Evolutionary conservation across 2,113 vertebrate genomes (phyloP), one percentile per base, ranked within the genome.

Genomic region (Salvelinus namaycush): DNA sequence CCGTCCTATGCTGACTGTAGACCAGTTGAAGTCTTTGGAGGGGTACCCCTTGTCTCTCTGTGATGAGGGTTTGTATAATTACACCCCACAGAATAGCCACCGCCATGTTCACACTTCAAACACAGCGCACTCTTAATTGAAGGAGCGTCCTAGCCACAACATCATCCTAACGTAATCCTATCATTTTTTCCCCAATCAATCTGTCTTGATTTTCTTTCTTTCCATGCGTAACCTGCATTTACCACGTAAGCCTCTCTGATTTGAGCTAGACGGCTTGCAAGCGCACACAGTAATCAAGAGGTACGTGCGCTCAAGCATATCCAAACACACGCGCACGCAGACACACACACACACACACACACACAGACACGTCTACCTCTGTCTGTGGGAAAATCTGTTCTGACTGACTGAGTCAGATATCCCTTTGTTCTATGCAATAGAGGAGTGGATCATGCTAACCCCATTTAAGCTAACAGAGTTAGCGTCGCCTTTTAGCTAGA

Each of bases 61-160:
- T 76, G 68, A 84, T 86, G 73, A 83, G 77, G 77, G 84, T 80
- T 80, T 87, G 76, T 71, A 77, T 82, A 85, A 85, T 87, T 75
- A 84, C 69, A 83, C 51, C 54, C 76, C 70, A 70, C 71, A 24
- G 3, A 76, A 44, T 70, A 70, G 49, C 83, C 54, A 39, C 1
- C n/a, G 64, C 72, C 76, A 76, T 87, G 81, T 84, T 88, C 74
- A 0, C 82, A 83, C 75, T 83, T 88, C 79, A 87, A 86, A 88
- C 26, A 67, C 34, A 20, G 22, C 26, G 29, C 5, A 27, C 29
- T 24, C 1, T 13, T 82, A 76, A 87, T 88, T 85, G 78, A 69
- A 83, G 74, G 82, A 83, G 22, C 31, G 67, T 68, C 71, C 65
- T 27, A 70, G 64, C 44, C 5, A 6, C 70, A 7, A 54, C 44